Evolutionary conservation across 2,113 vertebrate species (phyloP).

Genomic region (Mohoua ochrocephala): DNA sequence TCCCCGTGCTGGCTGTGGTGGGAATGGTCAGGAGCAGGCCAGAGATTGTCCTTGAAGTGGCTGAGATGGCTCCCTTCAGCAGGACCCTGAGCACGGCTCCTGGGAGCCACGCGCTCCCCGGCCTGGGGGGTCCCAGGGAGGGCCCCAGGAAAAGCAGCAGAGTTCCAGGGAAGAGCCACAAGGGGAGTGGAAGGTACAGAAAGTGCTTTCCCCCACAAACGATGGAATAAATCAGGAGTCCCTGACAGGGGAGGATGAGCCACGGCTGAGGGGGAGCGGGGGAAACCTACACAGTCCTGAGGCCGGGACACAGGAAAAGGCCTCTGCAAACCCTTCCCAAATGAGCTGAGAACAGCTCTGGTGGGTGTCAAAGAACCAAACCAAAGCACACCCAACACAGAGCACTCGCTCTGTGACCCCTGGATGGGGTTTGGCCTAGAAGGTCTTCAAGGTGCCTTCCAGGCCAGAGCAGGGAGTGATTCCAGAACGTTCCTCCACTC

Average conservation of each 20-base stretch:
- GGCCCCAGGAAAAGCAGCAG: not conserved
- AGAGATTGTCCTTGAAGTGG: rapidly evolving
- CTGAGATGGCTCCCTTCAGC: rapidly evolving
- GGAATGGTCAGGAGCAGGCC: not conserved
- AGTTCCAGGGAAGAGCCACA: not conserved
- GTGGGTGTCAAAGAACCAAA: rapidly evolving
- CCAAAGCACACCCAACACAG: not conserved
- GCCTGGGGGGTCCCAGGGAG: too few species aligned
- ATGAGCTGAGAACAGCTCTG: not conserved
- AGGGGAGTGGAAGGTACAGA: not conserved
- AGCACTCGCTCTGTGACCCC: rapidly evolving
- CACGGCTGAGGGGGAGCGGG: too few species aligned
- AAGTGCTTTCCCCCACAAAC: not conserved
- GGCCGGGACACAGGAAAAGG: not conserved
- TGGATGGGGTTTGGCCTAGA: rapidly evolving
- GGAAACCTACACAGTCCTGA: not conserved
- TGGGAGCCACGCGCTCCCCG: not conserved
- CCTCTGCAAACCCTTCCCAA: too few species aligned
- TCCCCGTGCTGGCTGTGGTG: not conserved
- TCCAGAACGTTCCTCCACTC: not conserved
- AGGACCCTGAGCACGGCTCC: not conserved
- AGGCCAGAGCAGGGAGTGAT: not conserved
- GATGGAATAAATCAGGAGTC: rapidly evolving
- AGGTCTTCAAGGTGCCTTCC: not conserved
- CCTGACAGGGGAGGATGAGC: not conserved